phyloP scores from a whole-genome alignment of 2,113 vertebrate genomes.

The Sus scrofa region DNA sequence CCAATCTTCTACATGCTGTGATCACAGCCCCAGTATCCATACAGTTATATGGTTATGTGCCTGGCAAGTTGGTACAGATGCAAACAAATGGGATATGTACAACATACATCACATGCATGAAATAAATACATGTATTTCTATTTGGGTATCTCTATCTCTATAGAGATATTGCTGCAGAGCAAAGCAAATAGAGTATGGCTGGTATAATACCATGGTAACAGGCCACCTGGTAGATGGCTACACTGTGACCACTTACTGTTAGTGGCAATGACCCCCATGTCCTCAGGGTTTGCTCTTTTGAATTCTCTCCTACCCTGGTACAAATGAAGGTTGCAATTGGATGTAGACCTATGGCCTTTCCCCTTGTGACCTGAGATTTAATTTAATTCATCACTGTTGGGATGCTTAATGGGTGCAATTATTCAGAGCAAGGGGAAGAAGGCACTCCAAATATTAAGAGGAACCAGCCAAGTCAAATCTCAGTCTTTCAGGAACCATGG shows the following conservation, averaged over 20 bases:
- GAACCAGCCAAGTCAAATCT: background rate
- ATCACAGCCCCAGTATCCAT: background rate
- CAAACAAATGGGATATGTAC: background rate
- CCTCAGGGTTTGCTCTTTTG: background rate
- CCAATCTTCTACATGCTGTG: background rate
- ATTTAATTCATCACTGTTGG: background rate
- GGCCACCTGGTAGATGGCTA: background rate
- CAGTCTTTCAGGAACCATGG: background rate
- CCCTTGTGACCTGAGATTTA: background rate
- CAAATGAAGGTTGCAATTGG: background rate
- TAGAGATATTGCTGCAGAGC: background rate
- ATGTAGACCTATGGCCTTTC: background rate
- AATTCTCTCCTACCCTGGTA: background rate
- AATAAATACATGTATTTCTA: background rate
- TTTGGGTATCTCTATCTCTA: background rate
- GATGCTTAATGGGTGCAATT: background rate
- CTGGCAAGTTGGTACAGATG: background rate
- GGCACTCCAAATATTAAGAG: background rate
- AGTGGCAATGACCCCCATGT: too few species aligned
- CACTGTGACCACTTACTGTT: background rate
- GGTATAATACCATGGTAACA: background rate
- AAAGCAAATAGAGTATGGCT: background rate
- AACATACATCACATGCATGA: background rate
- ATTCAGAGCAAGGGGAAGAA: background rate
- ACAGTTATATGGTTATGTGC: background rate